Evolutionary conservation across 2,113 vertebrate species (phyloP).

Genomic region (Rhinolophus sinicus): DNA sequence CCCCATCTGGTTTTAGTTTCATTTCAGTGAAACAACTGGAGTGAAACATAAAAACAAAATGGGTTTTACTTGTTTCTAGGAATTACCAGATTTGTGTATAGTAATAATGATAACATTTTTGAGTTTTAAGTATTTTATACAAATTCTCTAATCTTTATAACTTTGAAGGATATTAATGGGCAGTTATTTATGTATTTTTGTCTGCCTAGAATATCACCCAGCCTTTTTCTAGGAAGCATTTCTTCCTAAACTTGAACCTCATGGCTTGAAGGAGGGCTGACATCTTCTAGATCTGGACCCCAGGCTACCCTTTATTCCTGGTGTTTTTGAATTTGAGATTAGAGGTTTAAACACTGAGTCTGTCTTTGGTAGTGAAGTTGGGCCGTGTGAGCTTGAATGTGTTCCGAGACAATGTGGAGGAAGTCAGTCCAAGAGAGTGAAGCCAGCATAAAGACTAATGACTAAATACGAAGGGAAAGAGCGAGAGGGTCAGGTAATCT

Average conservation of each 20-base stretch:
- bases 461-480: not conserved
- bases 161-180: not conserved
- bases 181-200: not conserved
- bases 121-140: not conserved
- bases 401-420: not conserved
- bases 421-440: not conserved
- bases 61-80: not conserved
- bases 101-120: not conserved
- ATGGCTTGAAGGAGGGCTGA: not conserved
- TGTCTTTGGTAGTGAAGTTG: not conserved
- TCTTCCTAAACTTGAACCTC: not conserved
- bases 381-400: not conserved
- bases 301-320: not conserved
- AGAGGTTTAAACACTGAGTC: not conserved
- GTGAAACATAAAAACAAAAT: not conserved
- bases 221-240: not conserved
- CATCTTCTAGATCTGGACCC: not conserved
- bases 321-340: not conserved
- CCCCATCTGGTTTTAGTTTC: conserved; percentile 3
- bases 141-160: not conserved
- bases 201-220: not conserved
- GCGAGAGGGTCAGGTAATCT: not conserved
- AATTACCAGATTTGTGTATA: not conserved
- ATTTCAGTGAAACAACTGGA: conserved; percentile 15
- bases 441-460: not conserved